Conservation (phyloP, 2,797 vertebrate genomes). For the Hylomyscus alleni region DNA sequence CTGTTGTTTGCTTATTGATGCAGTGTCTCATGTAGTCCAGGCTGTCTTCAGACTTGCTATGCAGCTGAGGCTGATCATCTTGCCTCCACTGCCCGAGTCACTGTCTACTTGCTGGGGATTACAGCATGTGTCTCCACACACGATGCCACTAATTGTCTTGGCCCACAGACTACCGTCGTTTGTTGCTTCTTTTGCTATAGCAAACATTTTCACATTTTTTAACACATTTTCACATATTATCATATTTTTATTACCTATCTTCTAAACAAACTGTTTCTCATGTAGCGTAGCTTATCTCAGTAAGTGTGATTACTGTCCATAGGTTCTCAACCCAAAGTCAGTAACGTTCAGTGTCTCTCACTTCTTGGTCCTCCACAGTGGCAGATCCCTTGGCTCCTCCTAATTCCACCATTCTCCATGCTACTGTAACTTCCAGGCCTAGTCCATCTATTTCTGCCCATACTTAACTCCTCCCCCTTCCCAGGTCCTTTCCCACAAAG, state of each 20-base stretch:
- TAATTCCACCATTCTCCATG: no score
- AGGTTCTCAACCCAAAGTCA: background rate
- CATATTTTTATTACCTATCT: background rate
- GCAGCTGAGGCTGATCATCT: background rate
- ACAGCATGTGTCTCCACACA: background rate
- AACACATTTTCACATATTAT: no score
- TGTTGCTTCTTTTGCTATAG: background rate
- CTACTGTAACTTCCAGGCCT: background rate
- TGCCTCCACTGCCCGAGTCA: background rate
- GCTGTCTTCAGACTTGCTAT: background rate
- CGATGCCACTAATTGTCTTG: background rate
- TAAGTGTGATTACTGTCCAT: background rate
- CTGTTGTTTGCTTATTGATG: background rate
- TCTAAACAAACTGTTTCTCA: background rate
- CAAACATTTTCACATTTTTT: background rate
- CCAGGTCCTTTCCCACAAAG: background rate
- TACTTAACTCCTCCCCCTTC: no score
- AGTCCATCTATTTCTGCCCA: rapidly evolving
- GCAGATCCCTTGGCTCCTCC: background rate
- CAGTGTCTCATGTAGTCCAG: background rate
- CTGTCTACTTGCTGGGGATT: background rate
- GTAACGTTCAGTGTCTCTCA: background rate
- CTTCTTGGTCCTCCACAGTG: background rate
- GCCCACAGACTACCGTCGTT: background rate
- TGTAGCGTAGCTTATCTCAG: background rate